phyloP scores from a whole-genome alignment of 2,113 vertebrate species.

The Salvelinus namaycush region DNA sequence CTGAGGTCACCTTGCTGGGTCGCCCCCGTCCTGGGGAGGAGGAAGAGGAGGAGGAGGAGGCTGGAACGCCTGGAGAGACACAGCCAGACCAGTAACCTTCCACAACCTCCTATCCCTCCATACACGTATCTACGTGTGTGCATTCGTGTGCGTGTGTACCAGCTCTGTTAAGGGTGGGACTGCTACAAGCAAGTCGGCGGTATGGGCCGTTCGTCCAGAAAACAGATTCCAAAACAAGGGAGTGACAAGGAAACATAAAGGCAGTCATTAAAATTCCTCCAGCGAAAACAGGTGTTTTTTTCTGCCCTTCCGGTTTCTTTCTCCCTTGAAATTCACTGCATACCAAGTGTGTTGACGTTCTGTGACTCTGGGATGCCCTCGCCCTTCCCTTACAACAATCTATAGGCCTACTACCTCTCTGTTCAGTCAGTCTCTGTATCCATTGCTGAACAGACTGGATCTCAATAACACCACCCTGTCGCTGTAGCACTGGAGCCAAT shows the following conservation, averaged over 20 bases:
- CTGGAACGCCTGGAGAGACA: neutral
- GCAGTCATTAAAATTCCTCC: too few relatives aligned
- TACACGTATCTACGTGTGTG: too few relatives aligned
- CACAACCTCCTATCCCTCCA: neutral
- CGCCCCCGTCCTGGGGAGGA: slow-evolving; percentile 20
- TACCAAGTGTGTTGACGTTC: too few relatives aligned
- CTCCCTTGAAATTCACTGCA: too few relatives aligned
- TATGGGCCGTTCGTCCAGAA: neutral
- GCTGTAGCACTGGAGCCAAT: neutral
- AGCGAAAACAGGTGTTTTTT: too few relatives aligned
- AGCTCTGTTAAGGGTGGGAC: neutral
- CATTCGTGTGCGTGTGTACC: too few relatives aligned
- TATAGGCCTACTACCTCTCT: neutral
- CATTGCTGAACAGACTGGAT: neutral
- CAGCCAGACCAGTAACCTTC: neutral
- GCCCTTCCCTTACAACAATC: neutral
- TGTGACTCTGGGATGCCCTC: too few relatives aligned
- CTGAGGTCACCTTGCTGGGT: slow-evolving; percentile 7
- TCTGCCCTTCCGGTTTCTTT: too few relatives aligned
- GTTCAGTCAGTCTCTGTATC: neutral
- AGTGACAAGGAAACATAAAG: too few relatives aligned
- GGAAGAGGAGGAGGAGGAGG: neutral
- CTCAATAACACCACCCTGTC: neutral
- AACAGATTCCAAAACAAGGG: too few relatives aligned
- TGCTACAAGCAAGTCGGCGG: neutral